Evolutionary conservation across 2,113 vertebrate genomes (phyloP), one percentile per base, ranked within the genome.

Genomic region (Opisthocomus hoazin): DNA sequence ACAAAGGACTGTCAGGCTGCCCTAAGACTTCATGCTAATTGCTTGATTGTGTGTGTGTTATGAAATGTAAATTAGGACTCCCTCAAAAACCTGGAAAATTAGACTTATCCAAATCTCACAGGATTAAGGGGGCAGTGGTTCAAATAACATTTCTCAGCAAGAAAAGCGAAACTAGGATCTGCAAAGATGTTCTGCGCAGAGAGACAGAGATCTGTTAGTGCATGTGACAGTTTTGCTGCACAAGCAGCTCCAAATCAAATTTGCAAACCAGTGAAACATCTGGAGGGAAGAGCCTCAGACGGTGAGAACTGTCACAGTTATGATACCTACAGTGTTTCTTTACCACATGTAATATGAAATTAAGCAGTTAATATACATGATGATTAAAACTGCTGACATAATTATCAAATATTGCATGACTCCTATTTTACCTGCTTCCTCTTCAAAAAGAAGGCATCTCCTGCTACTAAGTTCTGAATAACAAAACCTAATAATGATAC

Each of bases 1-100:
- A 96, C 79, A 94, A 96, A 96, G 78, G 48, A 91, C 70, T 87
- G 90, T 37, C 81, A 87, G 60, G 65, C 60, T 96, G 79, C 87
- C 11, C 1, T 65, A 92, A 78, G 77, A 79, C 74, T 92, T 84
- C 79, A 85, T 53, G 48, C 34, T 95, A 96, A 96, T 85, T 86
- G 53, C 53, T 80, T 29, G 45, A 50, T 63, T 69, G 26, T 41
- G 22, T 60, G 41, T 93, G 79, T 50, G 70, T 64, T 94, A 87
- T 15, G 81, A 96, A 96, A 95, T 76, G 60, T 46, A 95, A 80
- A 96, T 88, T 84, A 95, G 50, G 53, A 71, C n/a, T 91, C 61
- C 82, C 66, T 87, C 57, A 93, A 93, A 95, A 94, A 88, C 45
- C 30, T 53, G 36, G 53, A 89, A 94, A 95, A 87, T 1, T 32